phyloP scores from a whole-genome alignment of 1,140 invertebrate genomes.

The Oryzaephilus surinamensis region DNA sequence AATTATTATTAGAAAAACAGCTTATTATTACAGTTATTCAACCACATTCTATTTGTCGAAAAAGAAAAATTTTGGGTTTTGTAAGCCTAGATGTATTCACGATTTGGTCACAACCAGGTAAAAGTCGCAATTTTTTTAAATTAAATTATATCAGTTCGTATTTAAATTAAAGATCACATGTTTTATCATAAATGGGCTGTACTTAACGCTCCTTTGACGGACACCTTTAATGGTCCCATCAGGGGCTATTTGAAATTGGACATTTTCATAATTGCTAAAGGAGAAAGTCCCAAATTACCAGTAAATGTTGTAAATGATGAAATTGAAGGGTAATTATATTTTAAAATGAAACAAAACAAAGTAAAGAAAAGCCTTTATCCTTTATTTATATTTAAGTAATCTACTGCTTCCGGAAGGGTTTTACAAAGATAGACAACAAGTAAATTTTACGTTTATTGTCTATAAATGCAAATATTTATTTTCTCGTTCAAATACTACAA shows the following conservation, averaged over 20 bases:
- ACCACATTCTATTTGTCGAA: slow-evolving; percentile 22
- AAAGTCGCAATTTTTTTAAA: background rate
- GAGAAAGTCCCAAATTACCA: slow-evolving; percentile 50
- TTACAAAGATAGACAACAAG: slow-evolving; percentile 47
- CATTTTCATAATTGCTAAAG: slow-evolving; percentile 58
- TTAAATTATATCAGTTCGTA: background rate
- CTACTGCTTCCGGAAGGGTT: slow-evolving; percentile 55
- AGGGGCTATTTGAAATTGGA: slow-evolving; percentile 72
- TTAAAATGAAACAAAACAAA: slow-evolving; percentile 1
- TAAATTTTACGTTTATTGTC: slow-evolving; percentile 51
- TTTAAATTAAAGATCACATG: slow-evolving; percentile 50
- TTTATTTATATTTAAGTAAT: slow-evolving; percentile 45
- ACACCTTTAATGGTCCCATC: slow-evolving; percentile 42
- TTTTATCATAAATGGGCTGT: slow-evolving; percentile 75
- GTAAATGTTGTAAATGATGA: slow-evolving; percentile 54
- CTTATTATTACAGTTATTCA: slow-evolving; percentile 35
- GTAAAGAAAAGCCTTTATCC: background rate
- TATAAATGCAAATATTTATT: slow-evolving; percentile 58
- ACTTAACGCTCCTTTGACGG: slow-evolving; percentile 54
- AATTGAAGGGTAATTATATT: slow-evolving; percentile 57
- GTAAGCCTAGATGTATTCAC: slow-evolving; percentile 56
- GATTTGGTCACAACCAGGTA: slow-evolving; percentile 59
- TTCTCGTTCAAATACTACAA: too few relatives aligned
- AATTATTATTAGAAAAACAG: slow-evolving; percentile 36
- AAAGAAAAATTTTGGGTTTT: slow-evolving; percentile 48